Evolutionary conservation across 2,113 vertebrate species (phyloP).

Genomic region (Tachysurus vachellii): DNA sequence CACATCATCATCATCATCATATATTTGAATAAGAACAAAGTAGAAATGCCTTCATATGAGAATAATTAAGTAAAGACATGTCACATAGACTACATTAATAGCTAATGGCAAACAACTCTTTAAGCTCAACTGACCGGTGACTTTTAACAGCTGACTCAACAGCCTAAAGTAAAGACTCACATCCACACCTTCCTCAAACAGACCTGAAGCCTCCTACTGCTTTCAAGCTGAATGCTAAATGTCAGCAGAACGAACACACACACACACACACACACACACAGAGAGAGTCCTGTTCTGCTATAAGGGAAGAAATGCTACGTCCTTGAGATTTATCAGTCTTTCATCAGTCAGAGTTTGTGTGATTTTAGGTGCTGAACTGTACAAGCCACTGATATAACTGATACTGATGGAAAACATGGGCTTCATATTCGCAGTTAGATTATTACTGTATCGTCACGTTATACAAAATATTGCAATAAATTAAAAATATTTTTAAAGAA

Average conservation of each 20-base stretch:
- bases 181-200: conserved; percentile 5
- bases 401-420: neutral
- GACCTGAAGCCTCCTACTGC: neutral
- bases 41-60: neutral
- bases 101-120: neutral
- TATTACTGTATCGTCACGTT: neutral
- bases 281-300: neutral
- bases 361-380: neutral
- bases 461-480: neutral
- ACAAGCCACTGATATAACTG: neutral
- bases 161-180: neutral
- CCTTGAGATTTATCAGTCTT: neutral
- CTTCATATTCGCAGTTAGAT: neutral
- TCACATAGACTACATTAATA: neutral
- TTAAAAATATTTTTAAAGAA: neutral
- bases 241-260: neutral
- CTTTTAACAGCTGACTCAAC: neutral
- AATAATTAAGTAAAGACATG: neutral
- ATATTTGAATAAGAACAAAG: neutral
- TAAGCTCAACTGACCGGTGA: neutral
- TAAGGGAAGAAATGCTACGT: neutral
- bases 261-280: neutral
- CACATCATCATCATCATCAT: neutral
- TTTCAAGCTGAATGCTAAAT: neutral
- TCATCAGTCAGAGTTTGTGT: neutral